These are phyloP conservation scores for Gonocerus acuteangulatus DNA, from an alignment of 2,888 invertebrate species.

Conservation along the genomic window DNA sequence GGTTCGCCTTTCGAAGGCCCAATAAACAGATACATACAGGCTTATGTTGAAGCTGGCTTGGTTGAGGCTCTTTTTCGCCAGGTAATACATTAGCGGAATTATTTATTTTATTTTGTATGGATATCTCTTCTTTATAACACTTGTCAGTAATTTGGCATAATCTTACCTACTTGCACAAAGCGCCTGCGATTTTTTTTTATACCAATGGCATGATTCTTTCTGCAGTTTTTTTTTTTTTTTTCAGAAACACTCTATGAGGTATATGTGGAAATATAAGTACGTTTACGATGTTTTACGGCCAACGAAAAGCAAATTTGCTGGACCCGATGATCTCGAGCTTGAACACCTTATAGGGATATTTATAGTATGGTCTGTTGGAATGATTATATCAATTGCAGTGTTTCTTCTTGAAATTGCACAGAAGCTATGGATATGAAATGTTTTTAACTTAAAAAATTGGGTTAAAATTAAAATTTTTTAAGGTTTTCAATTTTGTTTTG, in stretches of 20 bases:
- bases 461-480: too few relatives aligned
- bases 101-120: too few relatives aligned
- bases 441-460: too few relatives aligned
- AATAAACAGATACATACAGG: constrained; percentile 10
- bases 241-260: background rate
- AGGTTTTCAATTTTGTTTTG: too few relatives aligned
- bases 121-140: too few relatives aligned
- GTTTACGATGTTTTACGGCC: constrained; percentile 2
- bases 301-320: background rate
- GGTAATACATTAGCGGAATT: too few relatives aligned
- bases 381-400: background rate
- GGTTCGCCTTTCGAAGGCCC: constrained; percentile 3
- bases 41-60: constrained; percentile 4
- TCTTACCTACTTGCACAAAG: too few relatives aligned
- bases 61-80: background rate
- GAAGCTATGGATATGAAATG: background rate
- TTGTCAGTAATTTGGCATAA: too few relatives aligned
- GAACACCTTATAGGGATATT: constrained; percentile 3
- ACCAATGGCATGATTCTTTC: too few relatives aligned
- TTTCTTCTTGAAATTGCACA: constrained; percentile 13
- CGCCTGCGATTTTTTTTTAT: too few relatives aligned
- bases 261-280: constrained; percentile 3
- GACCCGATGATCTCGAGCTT: background rate
- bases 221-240: too few relatives aligned
- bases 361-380: background rate